These are phyloP conservation scores for Caprella mutica DNA, from an alignment of 2,888 invertebrate genomes.

Conservation along the genomic window DNA sequence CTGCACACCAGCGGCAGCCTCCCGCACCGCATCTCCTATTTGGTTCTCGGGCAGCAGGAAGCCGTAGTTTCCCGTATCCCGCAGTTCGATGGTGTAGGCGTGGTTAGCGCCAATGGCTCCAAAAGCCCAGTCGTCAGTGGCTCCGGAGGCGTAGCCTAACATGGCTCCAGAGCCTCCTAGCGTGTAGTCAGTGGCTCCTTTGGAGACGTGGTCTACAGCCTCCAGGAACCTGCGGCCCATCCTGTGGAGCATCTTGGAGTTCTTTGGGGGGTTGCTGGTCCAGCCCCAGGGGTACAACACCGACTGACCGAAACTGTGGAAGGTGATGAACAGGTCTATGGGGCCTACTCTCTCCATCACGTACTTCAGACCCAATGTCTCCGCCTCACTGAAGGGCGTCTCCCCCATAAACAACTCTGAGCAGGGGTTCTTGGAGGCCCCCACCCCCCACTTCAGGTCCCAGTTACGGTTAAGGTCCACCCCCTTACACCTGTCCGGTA, in stretches of 20 bases:
- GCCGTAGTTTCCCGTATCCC: constrained; percentile 71
- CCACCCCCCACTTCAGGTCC: constrained; percentile 36
- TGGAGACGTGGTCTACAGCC: constrained; percentile 16
- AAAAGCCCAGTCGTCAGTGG: constrained; percentile 34
- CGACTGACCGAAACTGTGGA: constrained; percentile 39
- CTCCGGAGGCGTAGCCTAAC: constrained; percentile 32
- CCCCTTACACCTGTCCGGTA: constrained; percentile 37
- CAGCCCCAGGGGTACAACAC: constrained; percentile 39
- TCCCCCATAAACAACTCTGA: constrained; percentile 32
- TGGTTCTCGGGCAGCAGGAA: constrained; percentile 70
- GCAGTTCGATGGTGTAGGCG: constrained; percentile 75
- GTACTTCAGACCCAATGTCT: constrained; percentile 26
- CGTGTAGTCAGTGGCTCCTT: constrained; percentile 23
- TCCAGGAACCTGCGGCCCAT: constrained; percentile 23
- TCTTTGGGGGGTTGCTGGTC: constrained; percentile 23
- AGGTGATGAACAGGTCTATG: constrained; percentile 32
- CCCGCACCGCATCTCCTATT: constrained; percentile 63
- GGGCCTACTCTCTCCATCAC: constrained; percentile 19
- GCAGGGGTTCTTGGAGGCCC: constrained; percentile 30
- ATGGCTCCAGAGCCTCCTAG: constrained; percentile 31
- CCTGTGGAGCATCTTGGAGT: constrained; percentile 17
- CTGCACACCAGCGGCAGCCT: constrained; percentile 58
- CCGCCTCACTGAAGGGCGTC: constrained; percentile 33
- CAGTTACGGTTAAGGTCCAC: constrained; percentile 42
- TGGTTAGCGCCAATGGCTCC: constrained; percentile 70